Evolutionary conservation across 23 tunicate species (phyloP), one percentile per base, ranked within the genome.

Genomic region (Styela clava): DNA sequence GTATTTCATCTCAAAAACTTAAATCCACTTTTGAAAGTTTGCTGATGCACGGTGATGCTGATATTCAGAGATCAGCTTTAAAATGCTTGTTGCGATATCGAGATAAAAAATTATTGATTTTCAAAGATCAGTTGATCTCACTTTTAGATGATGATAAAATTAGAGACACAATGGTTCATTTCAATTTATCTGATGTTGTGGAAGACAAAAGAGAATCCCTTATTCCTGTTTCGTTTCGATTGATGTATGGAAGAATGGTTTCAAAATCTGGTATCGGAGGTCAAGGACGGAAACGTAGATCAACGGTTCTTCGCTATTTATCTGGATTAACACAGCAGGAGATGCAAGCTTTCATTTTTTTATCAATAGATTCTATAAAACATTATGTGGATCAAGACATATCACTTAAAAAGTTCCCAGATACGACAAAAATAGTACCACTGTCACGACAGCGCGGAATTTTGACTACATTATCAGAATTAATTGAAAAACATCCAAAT

Each of bases 91-190:
- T 84, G 22, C 28, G 69, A 19, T 93, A 26, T 78, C 36, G 76
- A 76, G 29, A 77, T 26, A 76, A 74, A 2, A 44, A 62, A 32
- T n/a, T 93, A 9, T 34, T 34, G 25, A 74, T 83, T 29, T 35
- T 78, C 69, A 82, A 78, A 37, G 92, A 87, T 29, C 2, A 34
- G n/a, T 37, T 93, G 23, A 9, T 65, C 24, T 64, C 62, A 21
- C 85, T 93, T 81, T 33, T 84, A 0, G 89, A 93, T 37, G 92
- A 82, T 28, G 83, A 87, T 71, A 87, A 76, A 68, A 88, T 93
- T 68, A 73, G 82, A 1, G 86, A 87, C 35, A 52, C 87, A 0
- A 23, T 93, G 34, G 67, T 78, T 35, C 30, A 87, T 61, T 88
- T 93, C 69, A 64, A 74, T 32, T 23, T 88, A 7, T 33, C 37